A percentile compares a stretch with the other conserved stretches of the same genome.
Evolutionary conservation across 2,113 vertebrate species (phyloP).

Genomic region (Halichoeres trimaculatus): DNA sequence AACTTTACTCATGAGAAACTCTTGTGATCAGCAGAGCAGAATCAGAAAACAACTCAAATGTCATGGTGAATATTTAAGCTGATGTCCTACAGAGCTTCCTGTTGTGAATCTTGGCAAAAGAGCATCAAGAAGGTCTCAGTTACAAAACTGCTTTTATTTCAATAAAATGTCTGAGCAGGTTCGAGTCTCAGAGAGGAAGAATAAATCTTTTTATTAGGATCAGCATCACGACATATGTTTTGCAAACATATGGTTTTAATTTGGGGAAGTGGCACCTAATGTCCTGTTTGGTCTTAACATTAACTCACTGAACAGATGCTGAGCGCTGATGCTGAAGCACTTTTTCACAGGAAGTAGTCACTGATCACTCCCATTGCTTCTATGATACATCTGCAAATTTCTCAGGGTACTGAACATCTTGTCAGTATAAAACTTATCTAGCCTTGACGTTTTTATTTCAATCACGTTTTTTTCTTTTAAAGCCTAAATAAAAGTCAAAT

Average conservation of each 20-base stretch:
- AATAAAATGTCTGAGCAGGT: neutral
- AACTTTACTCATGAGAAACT: neutral
- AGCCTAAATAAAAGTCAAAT: neutral
- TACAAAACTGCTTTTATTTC: neutral
- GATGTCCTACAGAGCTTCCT: neutral
- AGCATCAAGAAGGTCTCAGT: neutral
- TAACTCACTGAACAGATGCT: neutral
- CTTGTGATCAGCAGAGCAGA: neutral
- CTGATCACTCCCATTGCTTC: neutral
- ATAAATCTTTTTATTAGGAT: neutral
- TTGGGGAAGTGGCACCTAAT: constrained; percentile 39
- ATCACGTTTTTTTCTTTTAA: neutral
- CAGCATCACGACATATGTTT: neutral
- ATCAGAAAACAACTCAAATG: neutral
- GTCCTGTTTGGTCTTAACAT: neutral
- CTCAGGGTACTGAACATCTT: neutral
- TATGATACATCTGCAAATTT: neutral
- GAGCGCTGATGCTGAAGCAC: neutral
- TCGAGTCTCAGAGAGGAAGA: neutral
- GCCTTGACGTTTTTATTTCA: neutral
- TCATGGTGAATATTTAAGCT: neutral
- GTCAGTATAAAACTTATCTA: neutral
- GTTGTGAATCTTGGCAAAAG: neutral
- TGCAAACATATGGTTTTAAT: neutral
- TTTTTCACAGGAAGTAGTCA: neutral